phyloP scores from a whole-genome alignment of 1,140 invertebrate species.

The Phymastichus coffea region DNA sequence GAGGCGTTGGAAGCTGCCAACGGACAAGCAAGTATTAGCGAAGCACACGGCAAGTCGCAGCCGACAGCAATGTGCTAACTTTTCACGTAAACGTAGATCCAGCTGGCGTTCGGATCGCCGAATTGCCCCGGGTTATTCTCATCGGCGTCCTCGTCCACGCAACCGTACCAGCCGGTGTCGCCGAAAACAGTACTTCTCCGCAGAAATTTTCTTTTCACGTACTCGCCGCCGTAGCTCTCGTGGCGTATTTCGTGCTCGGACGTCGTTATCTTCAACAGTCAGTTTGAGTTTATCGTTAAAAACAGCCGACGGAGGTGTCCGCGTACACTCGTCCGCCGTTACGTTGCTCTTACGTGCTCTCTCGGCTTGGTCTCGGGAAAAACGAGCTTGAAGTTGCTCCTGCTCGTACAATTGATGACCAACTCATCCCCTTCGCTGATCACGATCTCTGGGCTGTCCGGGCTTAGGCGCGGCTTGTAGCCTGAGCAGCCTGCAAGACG shows the following conservation, averaged over 20 bases:
- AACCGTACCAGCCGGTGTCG: conserved; percentile 66
- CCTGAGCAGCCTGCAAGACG: conserved; percentile 29
- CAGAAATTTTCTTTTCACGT: conserved; percentile 27
- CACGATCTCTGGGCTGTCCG: conserved; percentile 30
- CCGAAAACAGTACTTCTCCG: conserved; percentile 34
- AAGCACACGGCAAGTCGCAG: too few species aligned
- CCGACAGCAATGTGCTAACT: too few species aligned
- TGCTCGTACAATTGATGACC: conserved; percentile 34
- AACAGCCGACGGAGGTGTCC: background rate
- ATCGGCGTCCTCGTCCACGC: conserved; percentile 53
- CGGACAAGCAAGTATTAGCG: too few species aligned
- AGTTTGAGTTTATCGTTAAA: too few species aligned
- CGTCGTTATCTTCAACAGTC: conserved; percentile 32
- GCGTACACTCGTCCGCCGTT: conserved; percentile 1
- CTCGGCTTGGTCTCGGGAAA: background rate
- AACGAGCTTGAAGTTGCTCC: conserved; percentile 16
- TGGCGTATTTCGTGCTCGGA: conserved; percentile 11
- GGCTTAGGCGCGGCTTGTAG: conserved; percentile 18
- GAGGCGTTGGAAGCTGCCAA: background rate
- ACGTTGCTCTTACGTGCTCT: conserved; percentile 4
- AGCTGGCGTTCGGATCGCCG: conserved; percentile 44
- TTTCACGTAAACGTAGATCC: conserved; percentile 67
- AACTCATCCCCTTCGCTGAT: conserved; percentile 38
- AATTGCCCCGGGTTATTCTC: conserved; percentile 36
- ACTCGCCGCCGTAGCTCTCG: background rate